Evolutionary conservation across 2,797 vertebrate genomes (phyloP), one percentile per base, ranked within the genome.

Genomic region (Myripristis murdjan): DNA sequence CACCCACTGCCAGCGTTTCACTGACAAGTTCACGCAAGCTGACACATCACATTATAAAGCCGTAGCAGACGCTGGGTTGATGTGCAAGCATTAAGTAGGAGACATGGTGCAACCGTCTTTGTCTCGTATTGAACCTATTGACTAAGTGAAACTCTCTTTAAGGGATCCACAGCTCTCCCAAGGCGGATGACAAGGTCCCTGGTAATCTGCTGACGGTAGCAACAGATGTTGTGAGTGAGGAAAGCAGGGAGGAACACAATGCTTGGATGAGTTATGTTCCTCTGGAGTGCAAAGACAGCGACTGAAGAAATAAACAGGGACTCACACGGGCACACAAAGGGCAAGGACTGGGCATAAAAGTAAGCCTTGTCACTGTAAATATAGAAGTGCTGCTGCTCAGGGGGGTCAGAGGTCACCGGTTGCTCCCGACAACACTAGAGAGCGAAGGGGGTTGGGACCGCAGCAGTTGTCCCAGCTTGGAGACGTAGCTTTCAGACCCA

Each of bases 1-100:
- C 66, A 91, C 83, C 89, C 81, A 82, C 79, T 61, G 1, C 68
- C 4, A 78, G 74, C 88, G 89, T 89, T 84, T 79, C 67, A 20
- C 4, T 46, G 57, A 66, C 70, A 70, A 62, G 69, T 62, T 82
- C 56, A 64, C 64, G 6, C 56, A 72, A 46, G 70, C 81, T 60
- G 69, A 73, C 81, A 41, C 82, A 83, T 84, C 82, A 49, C 69
- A 48, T 82, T 68, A 84, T 59, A 83, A 75, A 73, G 69, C 75
- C 23, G 44, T 46, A 56, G 73, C 55, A 54, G 81, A 73, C 28
- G 70, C 54, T 5, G 65, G 37, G 69, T 61, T 68, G 37, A 10
- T 31, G 35, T 70, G 41, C 46, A 23, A 59, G 70, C 70, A 58
- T 61, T 63, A 57, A 66, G 64, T 28, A 65, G 78, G 79, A 72